Percentiles rank a stretch among this genome's conserved stretches.
phyloP scores from a whole-genome alignment of 2,888 invertebrate genomes.

The Eupeodes luniger region DNA sequence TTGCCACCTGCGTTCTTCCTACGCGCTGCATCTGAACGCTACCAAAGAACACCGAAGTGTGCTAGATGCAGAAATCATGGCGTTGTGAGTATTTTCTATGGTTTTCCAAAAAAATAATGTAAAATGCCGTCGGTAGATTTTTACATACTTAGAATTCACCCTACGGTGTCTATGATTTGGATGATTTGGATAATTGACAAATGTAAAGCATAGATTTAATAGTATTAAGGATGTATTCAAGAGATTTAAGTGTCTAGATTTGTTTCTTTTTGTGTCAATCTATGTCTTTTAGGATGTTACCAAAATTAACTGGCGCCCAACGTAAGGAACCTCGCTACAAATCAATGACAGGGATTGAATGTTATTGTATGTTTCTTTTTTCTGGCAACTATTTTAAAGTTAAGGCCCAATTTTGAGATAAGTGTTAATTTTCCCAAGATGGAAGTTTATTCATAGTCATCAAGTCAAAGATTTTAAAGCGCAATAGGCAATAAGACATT shows the following conservation, averaged over 20 bases:
- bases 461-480: no score
- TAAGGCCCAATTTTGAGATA: no score
- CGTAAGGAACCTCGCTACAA: background rate
- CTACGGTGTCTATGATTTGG: background rate
- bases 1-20: slow-evolving; percentile 94
- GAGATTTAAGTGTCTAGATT: background rate
- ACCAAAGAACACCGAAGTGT: slow-evolving; percentile 98
- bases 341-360: no score
- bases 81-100: slow-evolving; percentile 89
- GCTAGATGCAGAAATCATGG: slow-evolving; percentile 99
- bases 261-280: background rate
- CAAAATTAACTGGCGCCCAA: background rate
- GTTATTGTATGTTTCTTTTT: no score
- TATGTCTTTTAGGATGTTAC: background rate
- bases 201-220: background rate
- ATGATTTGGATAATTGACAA: background rate
- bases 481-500: no score
- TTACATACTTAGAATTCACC: no score
- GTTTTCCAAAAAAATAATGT: background rate
- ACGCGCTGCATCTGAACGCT: slow-evolving; percentile 94
- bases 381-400: no score
- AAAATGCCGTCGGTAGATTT: slow-evolving; percentile 27
- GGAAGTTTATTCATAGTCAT: no score
- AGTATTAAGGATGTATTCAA: background rate
- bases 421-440: no score